Evolutionary conservation across 2,113 vertebrate genomes (phyloP).

Genomic region (Sturnira hondurensis): DNA sequence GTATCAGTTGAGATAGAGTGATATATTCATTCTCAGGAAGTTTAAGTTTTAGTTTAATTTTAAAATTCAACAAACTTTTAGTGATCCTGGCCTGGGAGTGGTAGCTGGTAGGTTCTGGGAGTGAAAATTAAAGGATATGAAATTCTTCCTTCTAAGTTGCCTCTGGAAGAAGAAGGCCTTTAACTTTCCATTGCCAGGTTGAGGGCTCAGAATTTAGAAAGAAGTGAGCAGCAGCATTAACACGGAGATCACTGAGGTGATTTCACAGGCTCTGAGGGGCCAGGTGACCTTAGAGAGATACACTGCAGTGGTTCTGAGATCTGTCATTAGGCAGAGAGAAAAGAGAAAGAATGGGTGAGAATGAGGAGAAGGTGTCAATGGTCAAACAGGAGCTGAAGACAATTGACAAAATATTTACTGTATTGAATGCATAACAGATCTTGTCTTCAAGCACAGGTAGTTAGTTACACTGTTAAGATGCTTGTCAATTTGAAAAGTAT

Average conservation of each 20-base stretch:
- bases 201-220: not conserved
- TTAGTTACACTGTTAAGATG: not conserved
- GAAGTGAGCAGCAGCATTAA: not conserved
- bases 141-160: not conserved
- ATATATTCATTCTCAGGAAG: not conserved
- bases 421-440: not conserved
- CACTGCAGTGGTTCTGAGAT: not conserved
- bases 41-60: not conserved
- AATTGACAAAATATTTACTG: not conserved
- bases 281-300: not conserved
- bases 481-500: not conserved
- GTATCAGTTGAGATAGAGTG: not conserved
- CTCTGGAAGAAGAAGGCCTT: not conserved
- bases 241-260: not conserved
- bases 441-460: not conserved
- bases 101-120: not conserved
- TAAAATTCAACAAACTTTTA: not conserved
- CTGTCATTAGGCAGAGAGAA: not conserved
- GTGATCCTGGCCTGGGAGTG: not conserved
- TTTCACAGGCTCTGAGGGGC: not conserved
- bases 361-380: not conserved
- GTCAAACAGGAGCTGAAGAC: not conserved
- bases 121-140: not conserved
- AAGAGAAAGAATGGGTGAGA: not conserved
- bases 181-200: not conserved